Evolutionary conservation across 2,797 vertebrate genomes (phyloP), one percentile per base, ranked within the genome.

Genomic region (Leptoclinus maculatus): DNA sequence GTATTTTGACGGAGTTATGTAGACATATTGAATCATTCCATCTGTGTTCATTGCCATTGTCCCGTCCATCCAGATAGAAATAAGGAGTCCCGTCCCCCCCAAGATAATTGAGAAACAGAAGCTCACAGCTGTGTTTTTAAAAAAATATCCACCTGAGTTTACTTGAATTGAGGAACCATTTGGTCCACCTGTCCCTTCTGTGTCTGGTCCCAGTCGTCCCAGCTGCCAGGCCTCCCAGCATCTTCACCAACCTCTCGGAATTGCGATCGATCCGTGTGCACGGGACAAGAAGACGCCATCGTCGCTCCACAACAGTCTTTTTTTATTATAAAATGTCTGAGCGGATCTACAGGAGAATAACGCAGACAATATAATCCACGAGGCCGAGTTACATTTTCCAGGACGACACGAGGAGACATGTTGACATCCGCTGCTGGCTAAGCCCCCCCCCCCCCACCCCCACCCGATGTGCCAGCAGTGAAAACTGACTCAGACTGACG

Each of bases 101-200:
- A 14, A 58, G 4, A 70, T 60, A 47, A 66, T 69, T 78, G n/a
- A n/a, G 58, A 25, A 60, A 78, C 58, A 74, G 47, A 60, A 34
- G 25, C 45, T 21, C 29, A 58, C 25, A 56, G 36, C 70, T 76
- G 67, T 63, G 60, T 5, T 39, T 29, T 10, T 59, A 74, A 29
- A 29, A 29, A 5, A 3, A 56, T 76, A 83, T 67, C 75, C 65
- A 58, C 69, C 72, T 80, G 83, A 75, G 74, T 79, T 81, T 79
- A 85, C 82, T 86, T 86, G 74, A 88, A 82, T 27, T 19, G 23
- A 65, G 66, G 74, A 76, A 39, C 83, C 85, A 83, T 91, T 89
- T 90, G 88, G 53, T 58, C 79, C 86, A 82, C 76, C 83, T 76
- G 87, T 79, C 75, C 72, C 41, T 7, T 29, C 72, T n/a, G 65